Evolutionary conservation across 2,888 invertebrate genomes (phyloP).

Genomic region (Uloborus plumipes): DNA sequence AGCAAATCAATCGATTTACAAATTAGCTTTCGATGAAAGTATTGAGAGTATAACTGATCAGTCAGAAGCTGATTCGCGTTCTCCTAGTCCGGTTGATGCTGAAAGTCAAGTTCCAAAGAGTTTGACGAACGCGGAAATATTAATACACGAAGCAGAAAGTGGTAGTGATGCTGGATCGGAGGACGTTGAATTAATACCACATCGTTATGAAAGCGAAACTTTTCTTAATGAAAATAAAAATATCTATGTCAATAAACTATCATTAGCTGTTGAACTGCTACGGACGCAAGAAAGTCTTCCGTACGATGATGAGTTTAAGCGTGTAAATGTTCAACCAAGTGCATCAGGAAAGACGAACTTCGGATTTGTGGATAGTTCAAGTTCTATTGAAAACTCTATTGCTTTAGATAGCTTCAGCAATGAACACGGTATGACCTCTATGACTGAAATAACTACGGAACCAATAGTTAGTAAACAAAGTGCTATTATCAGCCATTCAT

Average conservation of each 20-base stretch:
- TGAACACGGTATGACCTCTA: too few species aligned
- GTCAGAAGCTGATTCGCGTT: conserved; percentile 28
- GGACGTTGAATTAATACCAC: conserved; percentile 66
- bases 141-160: conserved; percentile 65
- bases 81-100: conserved; percentile 30
- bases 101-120: conserved; percentile 34
- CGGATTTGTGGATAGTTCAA: conserved; percentile 45
- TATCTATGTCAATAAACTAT: conserved; percentile 65
- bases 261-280: conserved; percentile 66
- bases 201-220: conserved; percentile 65
- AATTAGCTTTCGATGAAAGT: conserved; percentile 60
- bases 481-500: too few species aligned
- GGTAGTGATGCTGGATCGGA: conserved; percentile 66
- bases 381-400: neutral
- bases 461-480: too few species aligned
- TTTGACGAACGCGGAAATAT: conserved; percentile 55
- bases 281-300: conserved; percentile 65
- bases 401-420: neutral
- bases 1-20: conserved; percentile 59
- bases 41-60: conserved; percentile 47
- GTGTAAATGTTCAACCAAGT: conserved; percentile 17
- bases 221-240: conserved; percentile 54
- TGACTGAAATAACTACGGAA: too few species aligned
- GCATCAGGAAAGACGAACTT: conserved; percentile 35
- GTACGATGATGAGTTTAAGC: conserved; percentile 66